Percentiles rank a stretch among this genome's conserved stretches.
phyloP scores from a whole-genome alignment of 2,888 invertebrate genomes.

The Lissonota sp. region DNA sequence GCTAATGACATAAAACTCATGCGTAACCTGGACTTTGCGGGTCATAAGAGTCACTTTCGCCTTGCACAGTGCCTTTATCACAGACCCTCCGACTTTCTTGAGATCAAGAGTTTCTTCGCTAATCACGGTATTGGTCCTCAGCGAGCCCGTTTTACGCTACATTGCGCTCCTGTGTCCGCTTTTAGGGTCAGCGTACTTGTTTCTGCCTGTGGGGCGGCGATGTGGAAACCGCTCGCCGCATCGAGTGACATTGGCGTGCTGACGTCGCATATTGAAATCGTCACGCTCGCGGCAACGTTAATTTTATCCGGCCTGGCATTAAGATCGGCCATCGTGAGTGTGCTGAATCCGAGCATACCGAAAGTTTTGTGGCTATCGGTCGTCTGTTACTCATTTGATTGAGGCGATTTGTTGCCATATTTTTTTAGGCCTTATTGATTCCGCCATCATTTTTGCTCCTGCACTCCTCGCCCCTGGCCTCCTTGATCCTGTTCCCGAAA shows the following conservation, averaged over 20 bases:
- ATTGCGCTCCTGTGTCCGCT: constrained; percentile 21
- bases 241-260: background rate
- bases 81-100: background rate
- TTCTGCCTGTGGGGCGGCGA: background rate
- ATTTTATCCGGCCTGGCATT: too few relatives aligned
- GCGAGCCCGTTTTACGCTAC: background rate
- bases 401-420: too few relatives aligned
- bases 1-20: background rate
- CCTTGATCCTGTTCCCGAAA: too few relatives aligned
- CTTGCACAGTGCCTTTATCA: background rate
- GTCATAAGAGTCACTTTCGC: background rate
- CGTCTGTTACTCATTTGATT: too few relatives aligned
- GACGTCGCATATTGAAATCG: background rate
- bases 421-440: too few relatives aligned
- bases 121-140: background rate
- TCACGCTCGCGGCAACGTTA: too few relatives aligned
- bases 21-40: background rate
- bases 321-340: too few relatives aligned
- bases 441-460: too few relatives aligned
- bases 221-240: background rate
- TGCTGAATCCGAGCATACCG: too few relatives aligned
- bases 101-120: background rate
- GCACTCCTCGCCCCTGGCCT: too few relatives aligned
- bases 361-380: too few relatives aligned
- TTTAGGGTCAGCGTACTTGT: constrained; percentile 5